A percentile compares a stretch with the other conserved stretches of the same genome.
Conservation (phyloP, 1,140 invertebrate genomes). For the Eumeta japonica region DNA sequence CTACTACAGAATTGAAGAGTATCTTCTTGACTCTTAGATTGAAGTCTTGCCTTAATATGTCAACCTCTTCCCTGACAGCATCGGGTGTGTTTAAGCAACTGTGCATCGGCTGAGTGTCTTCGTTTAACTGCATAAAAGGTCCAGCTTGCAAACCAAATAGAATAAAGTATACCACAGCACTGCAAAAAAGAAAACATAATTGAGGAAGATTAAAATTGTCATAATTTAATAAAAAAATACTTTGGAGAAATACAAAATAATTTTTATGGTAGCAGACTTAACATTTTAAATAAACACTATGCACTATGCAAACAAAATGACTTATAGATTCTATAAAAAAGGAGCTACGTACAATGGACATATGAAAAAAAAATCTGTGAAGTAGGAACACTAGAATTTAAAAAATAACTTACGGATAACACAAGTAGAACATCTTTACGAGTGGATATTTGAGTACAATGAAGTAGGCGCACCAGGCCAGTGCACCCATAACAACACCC, state of each 20-base stretch:
- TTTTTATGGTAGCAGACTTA: background rate
- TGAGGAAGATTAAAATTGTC: background rate
- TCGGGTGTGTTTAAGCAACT: slow-evolving; percentile 69
- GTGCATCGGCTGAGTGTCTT: slow-evolving; percentile 60
- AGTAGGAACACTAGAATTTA: no score
- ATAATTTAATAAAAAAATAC: background rate
- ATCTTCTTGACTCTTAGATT: slow-evolving; percentile 86
- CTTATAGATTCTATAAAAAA: background rate
- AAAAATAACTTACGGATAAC: slow-evolving; percentile 94
- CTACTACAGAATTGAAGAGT: slow-evolving; percentile 84
- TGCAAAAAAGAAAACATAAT: slow-evolving; percentile 35
- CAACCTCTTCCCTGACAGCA: slow-evolving; percentile 81
- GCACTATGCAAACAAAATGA: background rate
- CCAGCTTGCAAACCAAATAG: slow-evolving; percentile 75
- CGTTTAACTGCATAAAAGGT: slow-evolving; percentile 68
- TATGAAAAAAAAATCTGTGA: slow-evolving; percentile 4
- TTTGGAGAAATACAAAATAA: background rate
- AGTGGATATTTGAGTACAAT: slow-evolving; percentile 70
- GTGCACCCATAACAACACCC: slow-evolving; percentile 48
- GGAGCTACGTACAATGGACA: slow-evolving; percentile 2
- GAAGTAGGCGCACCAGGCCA: slow-evolving; percentile 70
- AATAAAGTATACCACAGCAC: slow-evolving; percentile 79
- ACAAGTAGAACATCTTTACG: slow-evolving; percentile 77
- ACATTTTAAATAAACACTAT: background rate
- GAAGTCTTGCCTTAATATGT: slow-evolving; percentile 80